phyloP scores from a whole-genome alignment of 2,797 vertebrate species.

The Sternarchorhynchus goeldii region DNA sequence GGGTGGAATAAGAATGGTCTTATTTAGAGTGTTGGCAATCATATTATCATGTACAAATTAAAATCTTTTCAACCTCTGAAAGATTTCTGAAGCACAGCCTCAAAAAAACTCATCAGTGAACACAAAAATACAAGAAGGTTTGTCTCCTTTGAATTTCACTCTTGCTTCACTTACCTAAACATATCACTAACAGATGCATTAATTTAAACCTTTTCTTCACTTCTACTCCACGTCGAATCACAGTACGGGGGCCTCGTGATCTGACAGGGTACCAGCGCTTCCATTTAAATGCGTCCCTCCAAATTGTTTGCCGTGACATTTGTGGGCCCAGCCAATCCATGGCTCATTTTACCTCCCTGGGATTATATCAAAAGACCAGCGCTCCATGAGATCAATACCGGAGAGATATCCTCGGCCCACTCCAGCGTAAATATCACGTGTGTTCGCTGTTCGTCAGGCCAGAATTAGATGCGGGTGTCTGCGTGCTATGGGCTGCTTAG shows the following conservation, averaged over 20 bases:
- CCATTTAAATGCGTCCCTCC: conserved; percentile 4
- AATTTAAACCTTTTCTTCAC: background rate
- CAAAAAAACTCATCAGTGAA: background rate
- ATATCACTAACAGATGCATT: background rate
- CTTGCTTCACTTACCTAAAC: background rate
- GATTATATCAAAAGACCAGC: conserved; percentile 25
- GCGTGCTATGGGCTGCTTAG: conserved; percentile 19
- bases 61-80: conserved; percentile 35
- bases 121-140: background rate
- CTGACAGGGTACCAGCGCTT: background rate
- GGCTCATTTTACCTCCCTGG: conserved; percentile 25
- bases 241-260: background rate
- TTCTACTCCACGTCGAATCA: background rate
- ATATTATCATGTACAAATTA: conserved; percentile 45
- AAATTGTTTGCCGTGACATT: conserved; percentile 46
- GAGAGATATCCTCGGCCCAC: conserved; percentile 19
- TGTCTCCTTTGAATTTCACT: background rate
- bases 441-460: background rate
- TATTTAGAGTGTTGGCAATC: conserved; percentile 39
- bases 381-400: conserved; percentile 28
- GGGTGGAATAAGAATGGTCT: conserved; percentile 31
- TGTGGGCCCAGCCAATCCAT: conserved; percentile 28
- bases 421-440: conserved; percentile 12
- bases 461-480: conserved; percentile 21
- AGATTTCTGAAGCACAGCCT: background rate